These are phyloP conservation scores for Melikaiella ostensackeni DNA, from an alignment of 2,888 invertebrate species.

Conservation along the genomic window DNA sequence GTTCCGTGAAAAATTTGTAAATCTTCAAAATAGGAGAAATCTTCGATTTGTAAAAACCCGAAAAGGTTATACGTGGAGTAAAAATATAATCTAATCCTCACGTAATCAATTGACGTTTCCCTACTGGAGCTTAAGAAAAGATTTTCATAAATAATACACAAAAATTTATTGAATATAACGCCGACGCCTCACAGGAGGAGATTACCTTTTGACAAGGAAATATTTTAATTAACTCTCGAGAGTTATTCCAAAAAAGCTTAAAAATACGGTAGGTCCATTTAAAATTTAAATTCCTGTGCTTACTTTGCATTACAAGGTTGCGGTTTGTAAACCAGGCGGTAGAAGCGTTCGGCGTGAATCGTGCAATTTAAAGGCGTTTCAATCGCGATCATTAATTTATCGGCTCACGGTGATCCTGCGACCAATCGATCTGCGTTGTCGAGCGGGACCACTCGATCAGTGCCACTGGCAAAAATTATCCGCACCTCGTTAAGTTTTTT, in stretches of 20 bases:
- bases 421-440: constrained; percentile 38
- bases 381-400: constrained; percentile 39
- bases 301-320: constrained; percentile 37
- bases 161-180: background rate
- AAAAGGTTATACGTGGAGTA: too few species aligned
- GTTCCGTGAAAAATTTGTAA: too few species aligned
- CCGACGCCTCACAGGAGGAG: background rate
- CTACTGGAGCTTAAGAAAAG: too few species aligned
- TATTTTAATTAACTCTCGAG: constrained; percentile 33
- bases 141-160: background rate
- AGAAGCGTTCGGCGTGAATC: constrained; percentile 24
- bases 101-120: too few species aligned
- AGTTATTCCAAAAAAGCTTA: constrained; percentile 13
- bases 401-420: constrained; percentile 35
- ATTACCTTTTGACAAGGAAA: background rate
- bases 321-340: constrained; percentile 37
- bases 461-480: constrained; percentile 43
- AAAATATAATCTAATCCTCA: too few species aligned
- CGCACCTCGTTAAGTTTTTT: constrained; percentile 51
- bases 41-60: too few species aligned
- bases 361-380: constrained; percentile 31
- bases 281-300: constrained; percentile 35
- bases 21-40: too few species aligned
- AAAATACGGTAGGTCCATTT: background rate
- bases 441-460: constrained; percentile 38